These are phyloP conservation scores for Miltochrista miniata DNA, from an alignment of 2,888 invertebrate species.

Conservation along the genomic window DNA sequence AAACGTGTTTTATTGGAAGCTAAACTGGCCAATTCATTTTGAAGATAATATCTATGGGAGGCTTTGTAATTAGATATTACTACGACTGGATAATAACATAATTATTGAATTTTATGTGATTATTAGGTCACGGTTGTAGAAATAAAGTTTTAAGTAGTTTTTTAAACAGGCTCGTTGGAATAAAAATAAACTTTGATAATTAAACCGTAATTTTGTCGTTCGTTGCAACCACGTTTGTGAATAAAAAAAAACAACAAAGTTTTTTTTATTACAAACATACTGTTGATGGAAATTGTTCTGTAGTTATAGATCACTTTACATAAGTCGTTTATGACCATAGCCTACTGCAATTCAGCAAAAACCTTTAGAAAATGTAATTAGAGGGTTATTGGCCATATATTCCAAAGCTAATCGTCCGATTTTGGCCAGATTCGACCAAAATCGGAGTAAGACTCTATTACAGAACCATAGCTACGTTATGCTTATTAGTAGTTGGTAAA, in stretches of 20 bases:
- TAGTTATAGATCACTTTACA: no score
- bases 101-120: constrained; percentile 36
- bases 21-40: constrained; percentile 39
- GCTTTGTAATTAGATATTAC: constrained; percentile 34
- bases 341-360: no score
- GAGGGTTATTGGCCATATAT: no score
- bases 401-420: no score
- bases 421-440: no score
- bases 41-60: constrained; percentile 32
- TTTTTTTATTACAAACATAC: no score
- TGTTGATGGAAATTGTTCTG: no score
- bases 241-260: not conserved
- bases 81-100: constrained; percentile 33
- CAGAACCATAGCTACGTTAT: no score
- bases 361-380: no score
- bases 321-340: no score
- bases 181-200: not conserved
- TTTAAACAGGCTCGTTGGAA: not conserved
- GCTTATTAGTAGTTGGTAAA: no score
- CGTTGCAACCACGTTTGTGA: not conserved
- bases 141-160: constrained; percentile 9
- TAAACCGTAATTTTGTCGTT: not conserved
- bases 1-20: constrained; percentile 33
- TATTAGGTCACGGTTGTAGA: constrained; percentile 22
- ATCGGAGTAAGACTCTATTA: no score